Base-by-base conservation (phyloP, 1,140 invertebrate genomes). In the Drosophila pseudoananassae region DNA sequence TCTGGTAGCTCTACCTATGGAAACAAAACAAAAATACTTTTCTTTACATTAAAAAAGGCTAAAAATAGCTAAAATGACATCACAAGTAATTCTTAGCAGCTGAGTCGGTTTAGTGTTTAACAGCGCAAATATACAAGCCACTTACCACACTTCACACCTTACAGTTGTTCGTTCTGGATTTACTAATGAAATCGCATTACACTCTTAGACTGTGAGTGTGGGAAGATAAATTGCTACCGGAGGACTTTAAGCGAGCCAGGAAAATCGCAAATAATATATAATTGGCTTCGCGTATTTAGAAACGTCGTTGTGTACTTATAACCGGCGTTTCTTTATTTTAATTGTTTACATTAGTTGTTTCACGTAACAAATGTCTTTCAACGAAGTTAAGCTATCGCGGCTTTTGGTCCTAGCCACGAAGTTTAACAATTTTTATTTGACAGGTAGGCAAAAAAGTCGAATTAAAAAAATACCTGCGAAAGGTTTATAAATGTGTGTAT, bases 351-450 rank as follows among this genome's bases (percentile, higher is more conserved):
- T 15, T 17, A 45, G 15, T 7, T 20, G 4, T 10, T 23, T 9
- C 15, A 17, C 7, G 1, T 14, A 14, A 46, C 12, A 49, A 69
- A 69, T 69, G 65, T 55, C 65, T 69, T 68, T 47, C 38, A 68
- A 51, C 43, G 65, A 69, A 55, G 63, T 69, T 7, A 69, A 47
- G 25, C 50, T 69, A 14, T 69, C 65, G n/a, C 40, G 65, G n/a
- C 45, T 69, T 25, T 33, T 69, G 8, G 36, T 69, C 43, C 31
- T 68, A n/a, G 65, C 65, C 5, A 63, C 68, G 46, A 69, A 69
- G 25, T 68, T 55, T 69, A 69, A 69, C 25, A 69, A 69, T 51
- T 69, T 69, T n/a, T 69, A 69, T 36, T 17, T 69, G 17, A 68
- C 61, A 56, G 65, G 65, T 69, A 47, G 43, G 59, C 17, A 68